Conservation (phyloP, 2,113 vertebrate genomes). For the Desmodus rotundus region DNA sequence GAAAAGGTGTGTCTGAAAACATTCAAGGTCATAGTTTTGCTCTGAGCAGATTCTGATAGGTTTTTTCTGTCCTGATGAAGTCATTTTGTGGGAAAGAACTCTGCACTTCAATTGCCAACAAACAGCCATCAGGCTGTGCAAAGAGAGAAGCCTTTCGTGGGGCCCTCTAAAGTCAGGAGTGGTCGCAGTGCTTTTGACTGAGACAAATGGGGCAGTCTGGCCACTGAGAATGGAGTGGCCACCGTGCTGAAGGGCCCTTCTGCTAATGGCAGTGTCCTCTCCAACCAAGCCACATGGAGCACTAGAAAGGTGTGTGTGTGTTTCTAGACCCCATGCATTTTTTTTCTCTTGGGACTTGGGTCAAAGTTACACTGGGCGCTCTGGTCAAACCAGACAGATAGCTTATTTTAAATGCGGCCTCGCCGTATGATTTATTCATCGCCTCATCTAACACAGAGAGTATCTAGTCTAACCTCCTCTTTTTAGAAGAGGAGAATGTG, state of each 20-base stretch:
- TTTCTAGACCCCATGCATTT: background rate
- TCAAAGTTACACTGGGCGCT: background rate
- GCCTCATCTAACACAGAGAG: background rate
- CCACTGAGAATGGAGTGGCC: background rate
- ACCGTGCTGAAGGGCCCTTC: background rate
- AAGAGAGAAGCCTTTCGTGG: background rate
- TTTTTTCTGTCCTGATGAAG: constrained; percentile 36
- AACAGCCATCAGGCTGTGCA: background rate
- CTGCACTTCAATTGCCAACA: background rate
- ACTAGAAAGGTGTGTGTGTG: background rate
- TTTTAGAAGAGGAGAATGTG: background rate
- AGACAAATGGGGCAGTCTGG: background rate
- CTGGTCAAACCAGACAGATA: background rate
- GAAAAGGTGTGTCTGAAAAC: constrained; percentile 25
- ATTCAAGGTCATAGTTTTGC: background rate
- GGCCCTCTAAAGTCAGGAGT: background rate
- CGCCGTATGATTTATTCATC: background rate
- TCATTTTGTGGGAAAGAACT: constrained; percentile 35
- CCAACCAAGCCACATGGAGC: background rate
- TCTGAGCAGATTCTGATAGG: background rate
- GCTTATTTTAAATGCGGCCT: constrained; percentile 32
- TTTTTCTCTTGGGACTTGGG: background rate
- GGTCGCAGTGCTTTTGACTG: background rate
- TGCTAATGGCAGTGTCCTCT: background rate
- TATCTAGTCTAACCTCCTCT: background rate